These are phyloP conservation scores for Synanthedon andrenaeformis DNA, from an alignment of 2,888 invertebrate species.

Conservation along the genomic window DNA sequence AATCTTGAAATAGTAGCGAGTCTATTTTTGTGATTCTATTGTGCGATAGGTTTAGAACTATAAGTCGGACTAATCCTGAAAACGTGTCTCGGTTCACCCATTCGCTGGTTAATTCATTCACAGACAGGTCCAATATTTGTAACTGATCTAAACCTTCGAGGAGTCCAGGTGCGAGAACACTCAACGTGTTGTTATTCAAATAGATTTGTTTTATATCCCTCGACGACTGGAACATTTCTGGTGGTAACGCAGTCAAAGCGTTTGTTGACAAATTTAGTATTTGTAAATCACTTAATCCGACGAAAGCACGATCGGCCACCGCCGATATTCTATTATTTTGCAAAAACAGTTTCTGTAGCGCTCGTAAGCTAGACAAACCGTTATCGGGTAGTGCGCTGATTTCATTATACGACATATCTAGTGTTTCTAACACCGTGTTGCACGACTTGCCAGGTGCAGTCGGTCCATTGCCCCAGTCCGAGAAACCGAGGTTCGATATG, in stretches of 20 bases:
- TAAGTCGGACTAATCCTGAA: constrained; percentile 77
- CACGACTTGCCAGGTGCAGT: constrained; percentile 77
- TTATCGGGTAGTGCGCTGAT: constrained; percentile 78
- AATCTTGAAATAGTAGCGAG: constrained; percentile 77
- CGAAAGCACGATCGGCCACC: constrained; percentile 80
- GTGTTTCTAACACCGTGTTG: constrained; percentile 75
- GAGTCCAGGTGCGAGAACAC: constrained; percentile 80
- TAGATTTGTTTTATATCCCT: constrained; percentile 78
- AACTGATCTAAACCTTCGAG: constrained; percentile 80
- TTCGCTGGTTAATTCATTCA: constrained; percentile 80
- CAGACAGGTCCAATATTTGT: constrained; percentile 78
- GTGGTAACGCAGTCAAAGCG: constrained; percentile 80
- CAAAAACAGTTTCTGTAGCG: constrained; percentile 76
- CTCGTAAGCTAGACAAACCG: constrained; percentile 77
- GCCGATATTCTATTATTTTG: constrained; percentile 82
- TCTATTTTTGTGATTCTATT: constrained; percentile 81
- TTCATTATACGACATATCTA: constrained; percentile 82
- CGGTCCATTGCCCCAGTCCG: constrained; percentile 78
- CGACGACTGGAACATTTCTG: constrained; percentile 81
- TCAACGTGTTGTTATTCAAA: constrained; percentile 81
- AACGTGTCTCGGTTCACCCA: constrained; percentile 85
- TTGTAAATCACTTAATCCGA: constrained; percentile 76
- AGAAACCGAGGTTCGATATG: constrained; percentile 79
- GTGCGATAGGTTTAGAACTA: constrained; percentile 79
- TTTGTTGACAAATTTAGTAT: constrained; percentile 85